phyloP scores from a whole-genome alignment of 2,113 vertebrate species.

The Lasiurus borealis region DNA sequence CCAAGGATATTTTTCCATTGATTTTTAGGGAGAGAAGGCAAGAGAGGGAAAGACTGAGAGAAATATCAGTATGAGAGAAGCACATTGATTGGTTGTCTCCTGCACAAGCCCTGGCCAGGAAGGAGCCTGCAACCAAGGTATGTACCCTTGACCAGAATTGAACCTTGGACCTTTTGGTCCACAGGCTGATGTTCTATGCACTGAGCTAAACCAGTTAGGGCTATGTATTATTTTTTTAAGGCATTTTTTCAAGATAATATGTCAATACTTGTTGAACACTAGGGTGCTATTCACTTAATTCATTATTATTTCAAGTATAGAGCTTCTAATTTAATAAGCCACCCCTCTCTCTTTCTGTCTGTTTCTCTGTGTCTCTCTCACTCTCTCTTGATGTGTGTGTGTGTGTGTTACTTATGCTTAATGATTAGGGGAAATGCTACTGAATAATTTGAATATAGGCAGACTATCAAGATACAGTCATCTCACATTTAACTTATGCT shows the following conservation, averaged over 20 bases:
- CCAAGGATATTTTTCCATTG: no score
- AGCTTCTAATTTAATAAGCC: not conserved
- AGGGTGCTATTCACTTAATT: not conserved
- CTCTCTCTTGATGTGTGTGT: not conserved
- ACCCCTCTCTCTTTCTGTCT: not conserved
- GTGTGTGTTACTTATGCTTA: not conserved
- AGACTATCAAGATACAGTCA: not conserved
- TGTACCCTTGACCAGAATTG: no score
- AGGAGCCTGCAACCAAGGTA: no score
- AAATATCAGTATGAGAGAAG: no score
- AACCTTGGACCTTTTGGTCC: no score
- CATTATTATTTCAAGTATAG: constrained; percentile 26
- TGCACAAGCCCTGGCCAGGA: no score
- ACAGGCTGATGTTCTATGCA: no score
- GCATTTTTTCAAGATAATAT: constrained; percentile 18
- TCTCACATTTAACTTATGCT: not conserved
- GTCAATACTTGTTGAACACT: not conserved
- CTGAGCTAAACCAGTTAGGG: no score
- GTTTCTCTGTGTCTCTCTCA: not conserved
- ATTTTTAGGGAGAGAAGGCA: no score
- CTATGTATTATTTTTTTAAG: constrained; percentile 1
- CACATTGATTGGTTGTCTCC: no score
- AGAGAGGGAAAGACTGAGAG: no score
- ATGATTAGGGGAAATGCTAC: not conserved
- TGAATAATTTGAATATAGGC: not conserved